A percentile compares a stretch with the other conserved stretches of the same genome.
These are phyloP conservation scores for Sarotherodon lohbergeri DNA, from an alignment of 2,113 vertebrate genomes.

Conservation along the genomic window DNA sequence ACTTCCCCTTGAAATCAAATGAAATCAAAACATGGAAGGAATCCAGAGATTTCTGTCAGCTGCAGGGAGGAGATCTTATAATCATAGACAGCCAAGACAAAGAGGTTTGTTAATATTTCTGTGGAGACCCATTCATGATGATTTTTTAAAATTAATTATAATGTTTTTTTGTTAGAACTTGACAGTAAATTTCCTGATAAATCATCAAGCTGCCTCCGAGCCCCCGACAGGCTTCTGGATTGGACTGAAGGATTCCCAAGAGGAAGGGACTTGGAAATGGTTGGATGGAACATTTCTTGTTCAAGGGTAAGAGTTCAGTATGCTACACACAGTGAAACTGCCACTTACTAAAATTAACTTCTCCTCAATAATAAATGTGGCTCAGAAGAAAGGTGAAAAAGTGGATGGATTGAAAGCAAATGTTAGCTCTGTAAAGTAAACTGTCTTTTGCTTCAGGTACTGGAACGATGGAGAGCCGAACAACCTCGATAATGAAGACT, in stretches of 20 bases:
- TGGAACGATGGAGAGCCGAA: slow-evolving; percentile 54
- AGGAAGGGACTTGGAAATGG: slow-evolving; percentile 56
- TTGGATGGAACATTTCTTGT: slow-evolving; percentile 2
- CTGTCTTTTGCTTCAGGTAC: slow-evolving; percentile 16
- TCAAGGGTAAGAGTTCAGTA: slow-evolving; percentile 1
- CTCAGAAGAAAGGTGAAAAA: not conserved
- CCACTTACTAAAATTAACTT: not conserved
- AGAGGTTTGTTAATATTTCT: not conserved
- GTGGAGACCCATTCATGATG: not conserved
- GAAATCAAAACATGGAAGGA: too few species aligned
- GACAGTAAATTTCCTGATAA: not conserved
- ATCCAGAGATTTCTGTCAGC: too few species aligned
- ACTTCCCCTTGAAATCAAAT: too few species aligned
- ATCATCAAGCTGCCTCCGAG: not conserved
- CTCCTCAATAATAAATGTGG: not conserved
- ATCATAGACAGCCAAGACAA: too few species aligned
- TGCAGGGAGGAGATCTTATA: too few species aligned
- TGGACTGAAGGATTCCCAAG: slow-evolving; percentile 23
- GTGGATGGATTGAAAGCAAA: not conserved
- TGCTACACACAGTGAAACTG: not conserved
- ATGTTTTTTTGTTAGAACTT: not conserved
- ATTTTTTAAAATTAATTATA: not conserved
- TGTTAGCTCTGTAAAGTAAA: not conserved
- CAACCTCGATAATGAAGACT: not conserved
- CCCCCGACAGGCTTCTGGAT: slow-evolving; percentile 11